Evolutionary conservation across 37 sponge, comb jelly and placozoan genomes (phyloP), one percentile per base, ranked within the genome.

Genomic region (Diacarnus erythraeanus): DNA sequence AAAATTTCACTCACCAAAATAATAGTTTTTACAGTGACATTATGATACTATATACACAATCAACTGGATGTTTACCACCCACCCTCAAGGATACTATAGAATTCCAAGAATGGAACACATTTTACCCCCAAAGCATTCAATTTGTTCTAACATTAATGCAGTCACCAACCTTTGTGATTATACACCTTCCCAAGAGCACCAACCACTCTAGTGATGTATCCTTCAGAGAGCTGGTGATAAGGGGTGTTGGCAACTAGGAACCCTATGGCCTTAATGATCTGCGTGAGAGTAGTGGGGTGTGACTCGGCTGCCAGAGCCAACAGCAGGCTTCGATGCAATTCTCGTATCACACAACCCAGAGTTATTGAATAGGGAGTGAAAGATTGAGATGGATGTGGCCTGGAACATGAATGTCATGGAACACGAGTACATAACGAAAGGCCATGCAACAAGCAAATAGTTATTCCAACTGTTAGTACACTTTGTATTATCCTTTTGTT

Each of bases 261-360:
- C 38, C 80, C 22, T 0, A 79, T 33, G 37, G 84, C 84, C 75
- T 85, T 85, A 25, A 90, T 17, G 23, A 82, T 22, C 64, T 83
- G 85, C 6, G 82, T 59, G 26, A 87, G 77, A 39, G 81, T 80
- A 18, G 57, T 71, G 26, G 66, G 40, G 22, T 80, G 61, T 21
- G 64, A 33, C 78, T 92, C 93, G 21, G 88, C 68, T 34, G 84
- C 37, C 3, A 77, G 33, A 64, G 88, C 67, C 59, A 80, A 39
- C 33, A 88, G 59, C 20, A 87, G 67, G n/a, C 51, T 56, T 27
- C 81, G 75, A 66, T 92, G 93, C 0, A 92, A 51, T 43, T 92
- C 93, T 31, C 82, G 71, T 9, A 92, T 31, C 12, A 92, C 68
- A 33, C 75, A 69, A 12, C 93, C 93, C 77, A 92, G 64, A 25